These are phyloP conservation scores for Ichneumoninae sp. DNA, from an alignment of 2,888 invertebrate genomes.

Conservation along the genomic window DNA sequence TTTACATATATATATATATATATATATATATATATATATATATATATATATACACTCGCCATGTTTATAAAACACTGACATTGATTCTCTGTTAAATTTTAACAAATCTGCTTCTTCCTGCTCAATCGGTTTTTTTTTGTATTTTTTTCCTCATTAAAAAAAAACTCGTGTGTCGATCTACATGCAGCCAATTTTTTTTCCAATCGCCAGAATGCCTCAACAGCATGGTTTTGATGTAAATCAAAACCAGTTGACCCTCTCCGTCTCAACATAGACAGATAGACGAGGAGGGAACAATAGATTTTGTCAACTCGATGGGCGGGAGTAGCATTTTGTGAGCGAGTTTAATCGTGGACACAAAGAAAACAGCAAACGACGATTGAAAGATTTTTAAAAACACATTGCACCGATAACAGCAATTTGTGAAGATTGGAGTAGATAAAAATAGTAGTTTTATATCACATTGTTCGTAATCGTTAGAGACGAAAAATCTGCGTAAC, in stretches of 20 bases:
- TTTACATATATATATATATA: too few species aligned
- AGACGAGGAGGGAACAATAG: slow-evolving; percentile 9
- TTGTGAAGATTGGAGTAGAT: slow-evolving; percentile 62
- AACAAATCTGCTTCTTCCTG: slow-evolving; percentile 77
- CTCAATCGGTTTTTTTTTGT: slow-evolving; percentile 54
- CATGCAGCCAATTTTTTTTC: slow-evolving; percentile 37
- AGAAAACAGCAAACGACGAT: slow-evolving; percentile 33
- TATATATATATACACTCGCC: slow-evolving; percentile 82
- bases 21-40: slow-evolving; percentile 83
- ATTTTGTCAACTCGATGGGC: slow-evolving; percentile 9
- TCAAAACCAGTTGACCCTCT: not conserved
- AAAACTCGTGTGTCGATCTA: slow-evolving; percentile 22
- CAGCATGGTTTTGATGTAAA: slow-evolving; percentile 9
- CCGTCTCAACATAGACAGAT: not conserved
- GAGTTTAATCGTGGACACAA: slow-evolving; percentile 29
- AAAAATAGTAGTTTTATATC: slow-evolving; percentile 68
- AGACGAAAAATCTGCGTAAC: slow-evolving; percentile 65
- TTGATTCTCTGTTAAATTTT: slow-evolving; percentile 83
- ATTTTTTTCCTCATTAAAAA: slow-evolving; percentile 3
- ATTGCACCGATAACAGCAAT: slow-evolving; percentile 66
- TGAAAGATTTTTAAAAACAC: slow-evolving; percentile 33
- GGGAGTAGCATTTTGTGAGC: slow-evolving; percentile 7
- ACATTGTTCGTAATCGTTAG: slow-evolving; percentile 68
- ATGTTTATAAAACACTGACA: slow-evolving; percentile 84
- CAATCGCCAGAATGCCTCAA: slow-evolving; percentile 22